Conservation (phyloP, 1,140 invertebrate species). For the Triops cancriformis region DNA sequence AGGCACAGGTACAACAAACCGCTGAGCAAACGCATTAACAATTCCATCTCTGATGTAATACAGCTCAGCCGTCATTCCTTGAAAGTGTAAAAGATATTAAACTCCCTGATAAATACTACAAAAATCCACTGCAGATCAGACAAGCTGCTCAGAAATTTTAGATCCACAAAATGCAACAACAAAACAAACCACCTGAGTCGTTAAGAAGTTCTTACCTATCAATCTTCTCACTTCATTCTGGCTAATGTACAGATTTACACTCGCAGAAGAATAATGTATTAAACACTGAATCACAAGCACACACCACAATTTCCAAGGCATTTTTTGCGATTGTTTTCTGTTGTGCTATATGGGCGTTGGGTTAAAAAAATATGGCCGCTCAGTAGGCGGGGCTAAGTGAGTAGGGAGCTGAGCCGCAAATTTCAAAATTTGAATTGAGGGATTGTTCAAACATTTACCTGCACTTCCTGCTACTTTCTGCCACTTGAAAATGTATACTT, state of each 20-base stretch:
- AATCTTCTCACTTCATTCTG: slow-evolving; percentile 24
- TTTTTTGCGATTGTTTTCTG: background rate
- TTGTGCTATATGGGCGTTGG: background rate
- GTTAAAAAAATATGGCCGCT: background rate
- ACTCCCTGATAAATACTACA: too few species aligned
- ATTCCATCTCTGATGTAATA: slow-evolving; percentile 79
- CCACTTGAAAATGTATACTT: too few species aligned
- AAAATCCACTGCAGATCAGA: too few species aligned
- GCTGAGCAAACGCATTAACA: slow-evolving; percentile 80
- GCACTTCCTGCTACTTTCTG: too few species aligned
- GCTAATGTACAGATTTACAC: slow-evolving; percentile 25
- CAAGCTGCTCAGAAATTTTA: background rate
- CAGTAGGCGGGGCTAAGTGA: background rate
- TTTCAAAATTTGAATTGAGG: background rate
- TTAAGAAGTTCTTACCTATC: slow-evolving; percentile 14
- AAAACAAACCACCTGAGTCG: background rate
- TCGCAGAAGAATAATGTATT: background rate
- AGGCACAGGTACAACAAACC: slow-evolving; percentile 72
- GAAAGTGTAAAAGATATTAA: slow-evolving; percentile 35
- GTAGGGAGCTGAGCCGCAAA: background rate
- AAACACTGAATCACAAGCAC: background rate
- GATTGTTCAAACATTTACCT: background rate
- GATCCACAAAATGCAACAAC: background rate
- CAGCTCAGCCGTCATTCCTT: slow-evolving; percentile 74
- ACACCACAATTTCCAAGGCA: slow-evolving; percentile 4